Percentiles rank a stretch among this genome's conserved stretches.
These are phyloP conservation scores for Calonectris borealis DNA, from an alignment of 2,113 vertebrate genomes.

Conservation along the genomic window DNA sequence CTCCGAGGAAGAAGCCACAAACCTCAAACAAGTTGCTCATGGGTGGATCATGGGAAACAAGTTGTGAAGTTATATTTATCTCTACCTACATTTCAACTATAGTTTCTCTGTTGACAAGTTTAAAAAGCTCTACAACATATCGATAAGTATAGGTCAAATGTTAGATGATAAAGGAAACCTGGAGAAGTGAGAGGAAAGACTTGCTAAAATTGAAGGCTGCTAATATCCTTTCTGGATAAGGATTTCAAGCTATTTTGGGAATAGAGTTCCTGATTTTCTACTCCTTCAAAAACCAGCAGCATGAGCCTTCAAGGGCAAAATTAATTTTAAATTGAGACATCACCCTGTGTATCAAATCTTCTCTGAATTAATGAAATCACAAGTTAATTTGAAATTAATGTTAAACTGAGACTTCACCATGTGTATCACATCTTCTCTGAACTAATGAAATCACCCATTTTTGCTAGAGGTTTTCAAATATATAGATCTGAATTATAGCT, in stretches of 20 bases:
- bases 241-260: slow-evolving; percentile 18
- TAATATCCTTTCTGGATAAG: slow-evolving; percentile 55
- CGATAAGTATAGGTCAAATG: slow-evolving; percentile 72
- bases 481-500: background rate
- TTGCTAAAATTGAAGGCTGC: slow-evolving; percentile 42
- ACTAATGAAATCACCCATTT: background rate
- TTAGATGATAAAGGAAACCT: slow-evolving; percentile 63
- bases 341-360: background rate
- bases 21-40: slow-evolving; percentile 27
- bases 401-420: background rate
- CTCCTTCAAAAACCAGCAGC: background rate
- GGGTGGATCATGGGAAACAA: slow-evolving; percentile 71
- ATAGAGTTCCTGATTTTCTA: background rate
- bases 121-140: slow-evolving; percentile 66
- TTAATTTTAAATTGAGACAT: background rate
- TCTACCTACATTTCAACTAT: slow-evolving; percentile 51
- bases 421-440: background rate
- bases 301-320: background rate
- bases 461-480: background rate
- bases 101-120: slow-evolving; percentile 70
- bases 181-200: slow-evolving; percentile 32
- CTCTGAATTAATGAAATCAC: background rate
- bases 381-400: background rate
- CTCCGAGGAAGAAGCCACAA: slow-evolving; percentile 57
- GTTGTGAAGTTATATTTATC: slow-evolving; percentile 73